Evolutionary conservation across 1,140 invertebrate genomes (phyloP).

Genomic region (Cherax destructor): DNA sequence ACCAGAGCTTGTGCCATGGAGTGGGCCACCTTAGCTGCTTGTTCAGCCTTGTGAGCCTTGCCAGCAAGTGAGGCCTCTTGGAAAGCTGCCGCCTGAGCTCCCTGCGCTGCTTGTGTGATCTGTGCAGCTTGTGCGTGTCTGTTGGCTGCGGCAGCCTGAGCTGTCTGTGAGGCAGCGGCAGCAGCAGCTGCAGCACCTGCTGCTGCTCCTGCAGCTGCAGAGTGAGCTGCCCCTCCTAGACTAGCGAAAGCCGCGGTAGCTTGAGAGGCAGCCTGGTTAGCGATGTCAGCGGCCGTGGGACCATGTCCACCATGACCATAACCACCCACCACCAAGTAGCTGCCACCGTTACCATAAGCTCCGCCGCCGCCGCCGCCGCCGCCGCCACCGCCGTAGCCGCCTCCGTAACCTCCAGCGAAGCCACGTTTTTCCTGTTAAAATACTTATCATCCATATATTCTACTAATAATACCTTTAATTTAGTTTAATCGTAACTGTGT

Average conservation of each 20-base stretch:
- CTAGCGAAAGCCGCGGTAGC: not conserved
- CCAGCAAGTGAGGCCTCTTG: not conserved
- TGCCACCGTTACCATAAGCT: not conserved
- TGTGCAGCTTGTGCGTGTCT: slow-evolving; percentile 5
- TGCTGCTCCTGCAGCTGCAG: not conserved
- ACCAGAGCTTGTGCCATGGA: slow-evolving; percentile 1
- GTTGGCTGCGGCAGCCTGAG: slow-evolving; percentile 7
- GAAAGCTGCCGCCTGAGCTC: slow-evolving; percentile 2
- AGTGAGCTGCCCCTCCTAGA: not conserved
- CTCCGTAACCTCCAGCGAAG: not conserved
- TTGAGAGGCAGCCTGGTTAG: not conserved
- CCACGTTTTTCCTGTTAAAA: not conserved
- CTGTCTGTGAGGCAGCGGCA: slow-evolving; percentile 7
- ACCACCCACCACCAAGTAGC: slow-evolving; percentile 4
- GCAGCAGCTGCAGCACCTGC: slow-evolving; percentile 8
- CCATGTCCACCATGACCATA: not conserved
- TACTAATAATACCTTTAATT: too few relatives aligned
- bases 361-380: not conserved
- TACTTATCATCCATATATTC: not conserved
- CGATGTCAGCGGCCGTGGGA: not conserved
- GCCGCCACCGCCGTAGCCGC: not conserved
- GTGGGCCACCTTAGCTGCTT: slow-evolving; percentile 4
- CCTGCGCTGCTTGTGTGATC: not conserved
- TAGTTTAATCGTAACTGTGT: too few relatives aligned
- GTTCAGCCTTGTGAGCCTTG: not conserved